Percentiles rank a stretch among this genome's conserved stretches.
These are phyloP conservation scores for Agriotes lineatus DNA, from an alignment of 2,888 invertebrate species.

Conservation along the genomic window DNA sequence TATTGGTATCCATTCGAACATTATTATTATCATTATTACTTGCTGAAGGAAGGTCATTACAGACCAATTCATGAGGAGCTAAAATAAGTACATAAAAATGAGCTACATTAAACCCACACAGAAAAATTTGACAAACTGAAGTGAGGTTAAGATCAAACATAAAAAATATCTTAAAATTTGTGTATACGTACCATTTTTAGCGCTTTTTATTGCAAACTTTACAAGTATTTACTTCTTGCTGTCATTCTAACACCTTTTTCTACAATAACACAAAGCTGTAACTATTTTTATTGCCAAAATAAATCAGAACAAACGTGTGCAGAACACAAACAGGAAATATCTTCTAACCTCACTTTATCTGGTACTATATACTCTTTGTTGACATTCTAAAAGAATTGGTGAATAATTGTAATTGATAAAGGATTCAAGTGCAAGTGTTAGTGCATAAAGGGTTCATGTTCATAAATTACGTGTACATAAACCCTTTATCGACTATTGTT, in stretches of 20 bases:
- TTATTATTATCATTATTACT: not conserved
- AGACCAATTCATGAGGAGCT: conserved; percentile 1
- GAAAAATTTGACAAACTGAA: not conserved
- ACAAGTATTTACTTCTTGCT: not conserved
- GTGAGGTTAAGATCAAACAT: not conserved
- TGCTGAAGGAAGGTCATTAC: not conserved
- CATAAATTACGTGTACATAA: not conserved
- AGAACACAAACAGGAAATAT: not conserved
- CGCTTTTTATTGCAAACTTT: not conserved
- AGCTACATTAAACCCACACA: not conserved
- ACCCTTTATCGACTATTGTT: not conserved
- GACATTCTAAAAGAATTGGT: not conserved
- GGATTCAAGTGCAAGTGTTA: not conserved
- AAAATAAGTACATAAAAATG: not conserved
- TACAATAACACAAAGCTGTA: not conserved
- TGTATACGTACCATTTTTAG: not conserved
- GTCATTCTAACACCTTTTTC: not conserved
- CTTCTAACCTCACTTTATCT: not conserved
- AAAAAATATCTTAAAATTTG: not conserved
- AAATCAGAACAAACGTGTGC: not conserved
- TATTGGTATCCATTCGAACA: not conserved
- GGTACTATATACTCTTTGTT: not conserved
- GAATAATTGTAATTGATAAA: not conserved
- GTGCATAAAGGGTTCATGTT: not conserved
- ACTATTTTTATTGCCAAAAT: not conserved